A percentile compares a stretch with the other conserved stretches of the same genome.
Evolutionary conservation across 2,888 invertebrate genomes (phyloP).

Genomic region (Drosophila lutescens): DNA sequence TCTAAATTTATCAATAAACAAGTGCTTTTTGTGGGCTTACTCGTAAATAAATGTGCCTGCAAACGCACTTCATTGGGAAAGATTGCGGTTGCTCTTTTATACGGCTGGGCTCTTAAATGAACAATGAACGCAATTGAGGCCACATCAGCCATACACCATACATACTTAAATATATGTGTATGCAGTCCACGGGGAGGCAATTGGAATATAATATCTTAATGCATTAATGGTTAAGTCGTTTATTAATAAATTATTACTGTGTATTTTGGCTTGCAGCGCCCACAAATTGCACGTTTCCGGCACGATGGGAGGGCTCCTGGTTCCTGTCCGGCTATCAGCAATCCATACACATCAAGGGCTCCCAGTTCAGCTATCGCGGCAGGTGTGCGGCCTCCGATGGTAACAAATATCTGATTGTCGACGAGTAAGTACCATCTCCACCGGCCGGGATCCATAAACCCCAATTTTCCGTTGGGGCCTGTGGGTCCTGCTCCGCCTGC

Average conservation of each 20-base stretch:
- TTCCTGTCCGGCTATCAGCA: constrained; percentile 95
- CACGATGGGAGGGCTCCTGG: constrained; percentile 94
- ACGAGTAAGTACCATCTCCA: constrained; percentile 89
- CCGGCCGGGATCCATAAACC: background rate
- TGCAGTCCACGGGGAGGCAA: constrained; percentile 41
- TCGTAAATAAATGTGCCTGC: constrained; percentile 20
- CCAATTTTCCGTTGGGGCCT: background rate
- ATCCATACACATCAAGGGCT: constrained; percentile 92
- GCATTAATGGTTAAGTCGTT: constrained; percentile 56
- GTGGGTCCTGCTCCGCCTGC: constrained; percentile 7
- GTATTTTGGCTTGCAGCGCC: constrained; percentile 71
- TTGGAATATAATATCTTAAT: constrained; percentile 56
- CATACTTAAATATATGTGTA: background rate
- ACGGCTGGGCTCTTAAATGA: constrained; percentile 58
- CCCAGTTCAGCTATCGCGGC: constrained; percentile 93
- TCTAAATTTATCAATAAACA: constrained; percentile 37
- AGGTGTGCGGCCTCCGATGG: constrained; percentile 93
- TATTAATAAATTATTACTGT: constrained; percentile 61
- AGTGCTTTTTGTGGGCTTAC: constrained; percentile 6
- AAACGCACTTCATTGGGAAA: constrained; percentile 21
- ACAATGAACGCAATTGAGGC: constrained; percentile 73
- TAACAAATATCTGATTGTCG: constrained; percentile 94
- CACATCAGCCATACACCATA: constrained; percentile 40
- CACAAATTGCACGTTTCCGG: constrained; percentile 92
- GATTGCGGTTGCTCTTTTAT: constrained; percentile 38